Evolutionary conservation across 2,888 invertebrate genomes (phyloP).

Genomic region (Ctenicera cuprea): DNA sequence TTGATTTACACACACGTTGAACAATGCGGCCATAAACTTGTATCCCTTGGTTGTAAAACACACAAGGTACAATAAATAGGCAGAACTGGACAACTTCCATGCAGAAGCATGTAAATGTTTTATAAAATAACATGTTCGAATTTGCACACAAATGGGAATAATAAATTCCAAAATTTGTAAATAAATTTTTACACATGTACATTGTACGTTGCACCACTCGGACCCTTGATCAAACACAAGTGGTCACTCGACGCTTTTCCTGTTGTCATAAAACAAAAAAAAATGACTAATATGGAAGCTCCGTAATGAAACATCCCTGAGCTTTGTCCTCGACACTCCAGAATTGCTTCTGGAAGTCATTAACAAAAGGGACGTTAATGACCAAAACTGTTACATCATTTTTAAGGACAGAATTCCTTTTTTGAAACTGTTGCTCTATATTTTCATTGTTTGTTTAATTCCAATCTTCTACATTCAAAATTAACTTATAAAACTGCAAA

Average conservation of each 20-base stretch:
- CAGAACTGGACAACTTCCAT: too few species aligned
- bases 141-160: constrained; percentile 3
- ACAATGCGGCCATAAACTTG: too few species aligned
- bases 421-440: too few species aligned
- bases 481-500: too few species aligned
- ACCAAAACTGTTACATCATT: not conserved
- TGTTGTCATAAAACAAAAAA: not conserved
- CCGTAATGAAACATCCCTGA: not conserved
- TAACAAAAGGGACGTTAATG: constrained; percentile 4
- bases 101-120: too few species aligned
- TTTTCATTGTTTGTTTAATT: too few species aligned
- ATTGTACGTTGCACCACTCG: not conserved
- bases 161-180: not conserved
- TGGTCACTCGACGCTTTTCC: not conserved
- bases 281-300: not conserved
- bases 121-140: too few species aligned
- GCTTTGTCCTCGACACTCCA: not conserved
- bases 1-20: too few species aligned
- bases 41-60: too few species aligned
- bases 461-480: too few species aligned
- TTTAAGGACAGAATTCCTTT: not conserved
- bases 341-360: constrained; percentile 6
- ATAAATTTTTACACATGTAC: not conserved
- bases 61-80: too few species aligned
- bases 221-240: not conserved